Percentiles rank a stretch among this genome's conserved stretches.
Conservation (phyloP, 2,888 invertebrate species). For the Acanthosepion esculentum region DNA sequence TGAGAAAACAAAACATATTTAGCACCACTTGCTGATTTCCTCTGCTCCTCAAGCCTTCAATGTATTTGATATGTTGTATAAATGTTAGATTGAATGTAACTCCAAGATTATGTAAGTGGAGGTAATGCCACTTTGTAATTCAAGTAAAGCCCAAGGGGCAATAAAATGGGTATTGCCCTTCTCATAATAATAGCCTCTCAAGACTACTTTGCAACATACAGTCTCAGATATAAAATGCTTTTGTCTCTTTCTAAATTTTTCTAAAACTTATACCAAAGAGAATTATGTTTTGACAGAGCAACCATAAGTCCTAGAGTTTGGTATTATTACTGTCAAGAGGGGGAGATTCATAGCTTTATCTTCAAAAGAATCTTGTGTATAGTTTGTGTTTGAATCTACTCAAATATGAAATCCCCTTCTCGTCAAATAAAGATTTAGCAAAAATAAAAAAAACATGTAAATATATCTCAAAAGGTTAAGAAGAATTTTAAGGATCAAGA, state of each 20-base stretch:
- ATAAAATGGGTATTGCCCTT: too few relatives aligned
- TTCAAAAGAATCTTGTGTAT: background rate
- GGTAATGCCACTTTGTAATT: too few relatives aligned
- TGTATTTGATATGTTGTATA: too few relatives aligned
- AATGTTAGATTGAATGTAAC: too few relatives aligned
- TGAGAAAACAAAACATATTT: too few relatives aligned
- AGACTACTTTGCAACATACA: background rate
- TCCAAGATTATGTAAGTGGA: too few relatives aligned
- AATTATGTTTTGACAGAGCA: background rate
- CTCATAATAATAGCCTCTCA: background rate
- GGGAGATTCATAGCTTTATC: background rate
- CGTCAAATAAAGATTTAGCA: background rate
- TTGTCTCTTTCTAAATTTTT: background rate
- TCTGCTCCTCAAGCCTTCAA: too few relatives aligned
- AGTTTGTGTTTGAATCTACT: background rate
- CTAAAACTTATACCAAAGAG: background rate
- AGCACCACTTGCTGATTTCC: too few relatives aligned
- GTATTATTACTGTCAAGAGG: background rate
- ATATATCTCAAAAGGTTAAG: background rate
- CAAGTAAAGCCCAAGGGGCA: too few relatives aligned
- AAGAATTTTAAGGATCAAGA: background rate
- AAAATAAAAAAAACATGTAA: too few relatives aligned
- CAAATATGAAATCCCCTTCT: background rate
- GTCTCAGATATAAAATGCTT: background rate
- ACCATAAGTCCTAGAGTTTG: background rate